Evolutionary conservation across 2,113 vertebrate species (phyloP).

Genomic region (Notechis scutatus): DNA sequence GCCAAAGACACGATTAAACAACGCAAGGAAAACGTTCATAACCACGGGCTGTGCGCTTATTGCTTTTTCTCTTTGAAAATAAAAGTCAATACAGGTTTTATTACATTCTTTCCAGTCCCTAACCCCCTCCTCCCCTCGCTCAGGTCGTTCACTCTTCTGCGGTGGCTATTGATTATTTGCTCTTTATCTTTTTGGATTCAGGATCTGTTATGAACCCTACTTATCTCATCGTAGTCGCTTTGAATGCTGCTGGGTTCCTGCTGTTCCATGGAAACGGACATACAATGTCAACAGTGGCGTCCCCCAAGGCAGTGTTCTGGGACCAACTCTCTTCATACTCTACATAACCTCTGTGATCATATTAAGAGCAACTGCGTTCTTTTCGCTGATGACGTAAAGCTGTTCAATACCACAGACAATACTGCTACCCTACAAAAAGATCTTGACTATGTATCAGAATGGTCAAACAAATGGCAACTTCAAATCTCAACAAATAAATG

Average conservation of each 20-base stretch:
- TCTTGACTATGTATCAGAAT: too few relatives aligned
- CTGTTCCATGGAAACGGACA: background rate
- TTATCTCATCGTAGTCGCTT: rapidly evolving
- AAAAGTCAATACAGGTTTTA: slow-evolving; percentile 2
- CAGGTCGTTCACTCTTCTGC: background rate
- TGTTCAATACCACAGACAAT: too few relatives aligned
- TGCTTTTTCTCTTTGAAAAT: slow-evolving; percentile 51
- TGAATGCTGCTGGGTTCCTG: background rate
- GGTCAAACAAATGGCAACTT: too few relatives aligned
- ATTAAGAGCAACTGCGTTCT: too few relatives aligned
- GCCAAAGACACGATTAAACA: background rate
- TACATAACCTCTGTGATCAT: too few relatives aligned
- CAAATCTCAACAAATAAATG: too few relatives aligned
- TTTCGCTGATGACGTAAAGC: too few relatives aligned
- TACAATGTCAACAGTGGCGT: too few relatives aligned
- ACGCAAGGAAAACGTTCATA: slow-evolving; percentile 27
- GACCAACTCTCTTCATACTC: too few relatives aligned
- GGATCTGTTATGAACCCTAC: background rate
- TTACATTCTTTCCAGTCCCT: slow-evolving; percentile 22
- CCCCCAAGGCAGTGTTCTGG: too few relatives aligned
- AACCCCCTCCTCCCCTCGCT: background rate
- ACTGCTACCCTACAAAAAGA: too few relatives aligned
- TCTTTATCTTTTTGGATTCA: background rate
- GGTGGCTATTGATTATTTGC: background rate
- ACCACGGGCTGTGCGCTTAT: slow-evolving; percentile 44